Evolutionary conservation across 2,888 invertebrate species (phyloP).

Genomic region (Lepidocyrtoides sp.): DNA sequence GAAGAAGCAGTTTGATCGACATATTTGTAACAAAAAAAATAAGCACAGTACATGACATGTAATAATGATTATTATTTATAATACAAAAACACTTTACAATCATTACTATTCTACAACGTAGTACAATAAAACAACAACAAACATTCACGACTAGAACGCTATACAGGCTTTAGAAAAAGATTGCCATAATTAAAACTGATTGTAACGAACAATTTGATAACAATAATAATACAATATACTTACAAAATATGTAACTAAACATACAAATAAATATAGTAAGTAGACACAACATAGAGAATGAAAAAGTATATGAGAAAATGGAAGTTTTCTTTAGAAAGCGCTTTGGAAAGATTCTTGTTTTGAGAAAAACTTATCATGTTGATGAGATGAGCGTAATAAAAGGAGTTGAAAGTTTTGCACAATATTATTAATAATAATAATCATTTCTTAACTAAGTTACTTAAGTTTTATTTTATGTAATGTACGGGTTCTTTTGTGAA

Average conservation of each 20-base stretch:
- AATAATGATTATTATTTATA: no score
- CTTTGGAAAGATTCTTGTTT: slow-evolving; percentile 39
- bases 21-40: neutral
- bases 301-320: slow-evolving; percentile 8
- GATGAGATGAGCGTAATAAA: slow-evolving; percentile 44
- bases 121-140: slow-evolving; percentile 27
- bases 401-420: slow-evolving; percentile 24
- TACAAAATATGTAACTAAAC: no score
- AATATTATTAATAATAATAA: neutral
- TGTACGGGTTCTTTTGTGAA: slow-evolving; percentile 4
- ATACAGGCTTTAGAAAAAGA: slow-evolving; percentile 68
- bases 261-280: slow-evolving; percentile 20
- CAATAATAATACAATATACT: slow-evolving; percentile 17
- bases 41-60: neutral
- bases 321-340: slow-evolving; percentile 42
- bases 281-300: slow-evolving; percentile 13
- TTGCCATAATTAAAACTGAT: slow-evolving; percentile 71
- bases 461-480: no score
- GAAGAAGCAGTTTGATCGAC: neutral
- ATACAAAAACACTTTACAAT: neutral
- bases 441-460: neutral
- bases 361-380: neutral
- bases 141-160: slow-evolving; percentile 75
- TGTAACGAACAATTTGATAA: slow-evolving; percentile 53
- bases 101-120: neutral